Evolutionary conservation across 1,140 invertebrate species (phyloP).

Genomic region (Drosophila arizonae): DNA sequence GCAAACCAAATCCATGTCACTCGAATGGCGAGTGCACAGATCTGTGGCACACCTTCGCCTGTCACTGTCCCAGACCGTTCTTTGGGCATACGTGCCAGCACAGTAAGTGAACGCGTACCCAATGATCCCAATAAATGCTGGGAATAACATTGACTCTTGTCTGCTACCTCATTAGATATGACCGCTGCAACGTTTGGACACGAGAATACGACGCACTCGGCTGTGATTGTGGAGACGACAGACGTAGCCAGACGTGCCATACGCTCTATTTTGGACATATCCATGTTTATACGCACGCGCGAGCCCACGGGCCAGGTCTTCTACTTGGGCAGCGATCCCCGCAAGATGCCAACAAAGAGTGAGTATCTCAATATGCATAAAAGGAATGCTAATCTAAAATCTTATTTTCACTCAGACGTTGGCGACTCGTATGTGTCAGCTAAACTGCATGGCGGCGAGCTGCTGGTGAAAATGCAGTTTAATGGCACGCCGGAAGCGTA

Average conservation of each 20-base stretch:
- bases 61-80: constrained; percentile 93
- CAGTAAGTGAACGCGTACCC: constrained; percentile 85
- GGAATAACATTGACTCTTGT: neutral
- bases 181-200: constrained; percentile 95
- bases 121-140: neutral
- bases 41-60: constrained; percentile 93
- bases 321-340: constrained; percentile 90
- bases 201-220: constrained; percentile 89
- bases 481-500: constrained; percentile 91
- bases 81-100: constrained; percentile 94
- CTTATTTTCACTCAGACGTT: constrained; percentile 67
- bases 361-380: constrained; percentile 19
- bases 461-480: constrained; percentile 90
- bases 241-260: constrained; percentile 88
- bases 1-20: constrained; percentile 92
- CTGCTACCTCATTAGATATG: constrained; percentile 85
- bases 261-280: constrained; percentile 92
- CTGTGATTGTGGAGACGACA: constrained; percentile 89
- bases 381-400: neutral
- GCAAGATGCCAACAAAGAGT: constrained; percentile 68
- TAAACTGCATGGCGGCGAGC: constrained; percentile 89
- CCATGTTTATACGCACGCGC: constrained; percentile 95
- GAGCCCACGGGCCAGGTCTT: constrained; percentile 93
- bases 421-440: constrained; percentile 88
- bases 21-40: constrained; percentile 94